Conservation (phyloP, 2,888 invertebrate genomes). For the Aspidiotus destructor region DNA sequence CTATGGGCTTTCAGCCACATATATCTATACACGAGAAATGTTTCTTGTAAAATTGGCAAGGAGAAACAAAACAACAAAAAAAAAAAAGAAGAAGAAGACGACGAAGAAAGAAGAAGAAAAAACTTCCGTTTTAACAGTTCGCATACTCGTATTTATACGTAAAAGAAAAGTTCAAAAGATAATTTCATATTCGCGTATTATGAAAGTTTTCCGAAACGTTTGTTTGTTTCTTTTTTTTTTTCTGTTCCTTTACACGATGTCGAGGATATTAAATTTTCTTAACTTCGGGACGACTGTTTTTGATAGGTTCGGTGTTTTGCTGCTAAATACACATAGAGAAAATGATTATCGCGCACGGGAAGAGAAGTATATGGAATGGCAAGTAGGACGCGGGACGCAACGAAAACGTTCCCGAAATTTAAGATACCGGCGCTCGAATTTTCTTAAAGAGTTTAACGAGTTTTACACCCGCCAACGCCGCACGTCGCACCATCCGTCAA, state of each 20-base stretch:
- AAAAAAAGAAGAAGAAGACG: background rate
- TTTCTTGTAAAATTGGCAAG: background rate
- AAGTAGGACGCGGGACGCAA: background rate
- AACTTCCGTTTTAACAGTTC: too few relatives aligned
- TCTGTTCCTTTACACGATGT: background rate
- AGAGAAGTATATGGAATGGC: background rate
- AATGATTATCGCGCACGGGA: background rate
- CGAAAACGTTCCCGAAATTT: background rate
- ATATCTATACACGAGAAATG: background rate
- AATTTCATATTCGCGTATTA: conserved; percentile 24
- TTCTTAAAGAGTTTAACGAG: conserved; percentile 4
- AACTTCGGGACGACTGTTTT: conserved; percentile 23
- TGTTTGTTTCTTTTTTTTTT: too few relatives aligned
- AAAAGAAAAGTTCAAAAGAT: conserved; percentile 24
- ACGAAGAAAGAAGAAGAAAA: too few relatives aligned
- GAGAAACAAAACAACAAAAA: background rate
- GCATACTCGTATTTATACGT: too few relatives aligned
- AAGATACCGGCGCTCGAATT: background rate
- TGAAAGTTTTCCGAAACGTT: conserved; percentile 15
- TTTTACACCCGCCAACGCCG: background rate
- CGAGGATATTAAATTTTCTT: conserved; percentile 15
- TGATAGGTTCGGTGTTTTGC: conserved; percentile 16
- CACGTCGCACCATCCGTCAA: background rate
- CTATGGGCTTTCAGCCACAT: background rate
- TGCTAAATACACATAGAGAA: background rate